Percentiles rank a stretch among this genome's conserved stretches.
phyloP scores from a whole-genome alignment of 1,140 invertebrate genomes.

The Tetramorium simillimum region DNA sequence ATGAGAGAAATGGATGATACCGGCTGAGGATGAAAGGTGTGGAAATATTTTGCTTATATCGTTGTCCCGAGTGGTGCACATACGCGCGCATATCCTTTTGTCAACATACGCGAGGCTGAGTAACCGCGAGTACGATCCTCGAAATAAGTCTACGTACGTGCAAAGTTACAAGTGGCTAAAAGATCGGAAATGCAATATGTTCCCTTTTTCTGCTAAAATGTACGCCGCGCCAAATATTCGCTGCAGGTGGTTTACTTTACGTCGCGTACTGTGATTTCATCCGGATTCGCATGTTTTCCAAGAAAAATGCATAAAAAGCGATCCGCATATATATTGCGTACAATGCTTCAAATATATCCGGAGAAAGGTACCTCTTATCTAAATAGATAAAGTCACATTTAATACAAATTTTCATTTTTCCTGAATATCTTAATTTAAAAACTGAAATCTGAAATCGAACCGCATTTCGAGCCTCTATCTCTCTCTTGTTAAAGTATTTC shows the following conservation, averaged over 20 bases:
- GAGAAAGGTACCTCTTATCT: background rate
- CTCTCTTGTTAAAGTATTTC: background rate
- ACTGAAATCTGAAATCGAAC: background rate
- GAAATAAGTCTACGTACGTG: slow-evolving; percentile 6
- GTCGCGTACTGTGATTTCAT: background rate
- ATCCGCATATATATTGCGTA: background rate
- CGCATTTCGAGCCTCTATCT: background rate
- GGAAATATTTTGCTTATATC: slow-evolving; percentile 47
- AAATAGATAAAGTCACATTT: background rate
- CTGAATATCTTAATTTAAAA: background rate
- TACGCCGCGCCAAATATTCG: background rate
- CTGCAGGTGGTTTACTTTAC: background rate
- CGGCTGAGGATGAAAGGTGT: background rate
- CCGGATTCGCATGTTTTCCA: background rate
- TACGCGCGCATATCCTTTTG: slow-evolving; percentile 35
- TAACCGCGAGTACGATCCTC: slow-evolving; percentile 19
- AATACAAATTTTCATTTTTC: background rate
- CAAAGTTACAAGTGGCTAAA: slow-evolving; percentile 12
- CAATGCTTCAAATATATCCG: background rate
- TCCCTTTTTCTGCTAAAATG: background rate
- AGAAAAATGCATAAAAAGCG: background rate
- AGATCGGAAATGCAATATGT: slow-evolving; percentile 25
- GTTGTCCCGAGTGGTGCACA: background rate
- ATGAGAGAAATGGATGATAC: slow-evolving; percentile 26
- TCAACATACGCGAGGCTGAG: slow-evolving; percentile 12